phyloP scores from a whole-genome alignment of 1,140 invertebrate species.

The Himalopsyche phryganea region DNA sequence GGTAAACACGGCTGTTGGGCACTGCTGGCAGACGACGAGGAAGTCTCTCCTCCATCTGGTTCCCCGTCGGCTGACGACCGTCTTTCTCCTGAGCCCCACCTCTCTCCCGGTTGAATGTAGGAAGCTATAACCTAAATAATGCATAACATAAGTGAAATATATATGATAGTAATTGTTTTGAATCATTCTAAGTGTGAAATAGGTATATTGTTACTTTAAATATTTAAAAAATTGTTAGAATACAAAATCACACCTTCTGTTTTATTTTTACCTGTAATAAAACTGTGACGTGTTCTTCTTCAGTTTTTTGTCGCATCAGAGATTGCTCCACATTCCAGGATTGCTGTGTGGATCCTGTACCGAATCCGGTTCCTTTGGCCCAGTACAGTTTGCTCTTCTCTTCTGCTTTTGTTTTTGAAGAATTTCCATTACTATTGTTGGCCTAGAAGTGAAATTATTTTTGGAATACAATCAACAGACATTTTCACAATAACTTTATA shows the following conservation, averaged over 20 bases:
- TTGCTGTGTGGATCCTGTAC: slow-evolving; percentile 90
- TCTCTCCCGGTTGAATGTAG: slow-evolving; percentile 77
- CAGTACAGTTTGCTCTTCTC: slow-evolving; percentile 87
- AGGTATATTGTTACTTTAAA: too few species aligned
- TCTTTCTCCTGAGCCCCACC: slow-evolving; percentile 50
- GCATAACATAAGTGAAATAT: too few species aligned
- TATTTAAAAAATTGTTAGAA: too few species aligned
- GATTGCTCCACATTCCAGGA: slow-evolving; percentile 95
- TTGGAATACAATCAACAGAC: background rate
- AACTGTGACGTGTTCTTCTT: slow-evolving; percentile 91
- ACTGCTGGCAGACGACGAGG: slow-evolving; percentile 32
- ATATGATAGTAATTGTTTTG: background rate
- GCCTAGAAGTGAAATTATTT: slow-evolving; percentile 12
- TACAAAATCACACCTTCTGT: too few species aligned
- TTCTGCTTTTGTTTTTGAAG: slow-evolving; percentile 50
- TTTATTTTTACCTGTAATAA: slow-evolving; percentile 64
- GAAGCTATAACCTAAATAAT: slow-evolving; percentile 75
- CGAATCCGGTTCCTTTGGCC: slow-evolving; percentile 94
- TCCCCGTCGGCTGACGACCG: slow-evolving; percentile 25
- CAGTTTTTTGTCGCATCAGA: slow-evolving; percentile 78
- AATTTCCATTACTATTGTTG: slow-evolving; percentile 39
- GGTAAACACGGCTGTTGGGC: slow-evolving; percentile 52
- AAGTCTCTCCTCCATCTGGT: slow-evolving; percentile 41
- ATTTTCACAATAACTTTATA: background rate
- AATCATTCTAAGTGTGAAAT: too few species aligned